phyloP scores from a whole-genome alignment of 1,140 invertebrate species.

The Sarcophaga peregrina region DNA sequence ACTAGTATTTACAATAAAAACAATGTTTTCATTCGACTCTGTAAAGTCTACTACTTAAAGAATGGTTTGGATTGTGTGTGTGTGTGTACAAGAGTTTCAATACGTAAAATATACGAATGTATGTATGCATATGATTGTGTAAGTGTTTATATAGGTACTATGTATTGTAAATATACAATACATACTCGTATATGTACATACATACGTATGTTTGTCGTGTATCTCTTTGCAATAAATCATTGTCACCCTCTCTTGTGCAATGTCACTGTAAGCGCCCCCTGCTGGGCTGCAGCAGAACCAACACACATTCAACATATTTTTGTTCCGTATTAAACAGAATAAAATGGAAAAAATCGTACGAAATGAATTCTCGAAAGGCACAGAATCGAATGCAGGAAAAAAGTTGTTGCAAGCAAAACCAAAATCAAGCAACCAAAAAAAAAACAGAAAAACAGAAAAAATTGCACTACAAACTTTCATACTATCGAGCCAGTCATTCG shows the following conservation, averaged over 20 bases:
- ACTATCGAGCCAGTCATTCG: background rate
- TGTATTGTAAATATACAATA: no score
- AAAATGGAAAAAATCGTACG: no score
- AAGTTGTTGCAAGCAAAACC: slow-evolving; percentile 5
- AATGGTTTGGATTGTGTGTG: no score
- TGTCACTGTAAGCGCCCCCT: slow-evolving; percentile 63
- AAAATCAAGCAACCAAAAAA: background rate
- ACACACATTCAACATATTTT: background rate
- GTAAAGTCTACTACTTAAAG: no score
- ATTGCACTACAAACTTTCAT: background rate
- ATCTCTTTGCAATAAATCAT: slow-evolving; percentile 66
- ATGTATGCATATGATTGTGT: no score
- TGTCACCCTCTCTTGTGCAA: slow-evolving; percentile 64
- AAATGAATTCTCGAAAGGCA: background rate
- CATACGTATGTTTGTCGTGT: slow-evolving; percentile 51
- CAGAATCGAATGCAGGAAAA: background rate
- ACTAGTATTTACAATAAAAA: no score
- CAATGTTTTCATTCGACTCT: no score
- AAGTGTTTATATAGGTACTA: no score
- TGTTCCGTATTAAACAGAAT: no score
- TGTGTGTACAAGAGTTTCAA: no score
- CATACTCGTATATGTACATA: slow-evolving; percentile 29
- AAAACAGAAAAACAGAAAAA: background rate
- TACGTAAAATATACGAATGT: no score
- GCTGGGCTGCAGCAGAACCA: slow-evolving; percentile 50